A percentile compares a stretch with the other conserved stretches of the same genome.
Evolutionary conservation across 2,888 invertebrate species (phyloP).

Genomic region (Tetragonisca angustula): DNA sequence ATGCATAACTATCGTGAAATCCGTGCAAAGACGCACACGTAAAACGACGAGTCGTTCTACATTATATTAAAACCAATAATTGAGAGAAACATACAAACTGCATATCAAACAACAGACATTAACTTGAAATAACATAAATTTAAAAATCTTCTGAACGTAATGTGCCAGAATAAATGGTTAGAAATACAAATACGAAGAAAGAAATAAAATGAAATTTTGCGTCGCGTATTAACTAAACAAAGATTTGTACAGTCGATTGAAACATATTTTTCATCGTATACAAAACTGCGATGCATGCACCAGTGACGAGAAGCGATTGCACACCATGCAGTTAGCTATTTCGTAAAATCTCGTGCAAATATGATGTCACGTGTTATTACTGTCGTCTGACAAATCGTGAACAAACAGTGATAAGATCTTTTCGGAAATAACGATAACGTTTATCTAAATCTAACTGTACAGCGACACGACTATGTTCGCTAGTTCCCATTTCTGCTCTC

Average conservation of each 20-base stretch:
- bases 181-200: background rate
- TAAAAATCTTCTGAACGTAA: background rate
- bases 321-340: slow-evolving; percentile 28
- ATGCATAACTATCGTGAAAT: slow-evolving; percentile 38
- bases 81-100: background rate
- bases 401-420: slow-evolving; percentile 57
- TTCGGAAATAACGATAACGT: slow-evolving; percentile 57
- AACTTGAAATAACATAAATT: background rate
- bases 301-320: background rate
- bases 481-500: background rate
- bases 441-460: slow-evolving; percentile 52
- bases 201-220: background rate
- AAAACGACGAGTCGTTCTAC: background rate
- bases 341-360: slow-evolving; percentile 27
- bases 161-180: background rate
- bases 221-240: too few species aligned
- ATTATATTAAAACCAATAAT: background rate
- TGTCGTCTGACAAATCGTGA: slow-evolving; percentile 35
- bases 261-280: background rate
- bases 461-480: background rate
- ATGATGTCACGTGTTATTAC: slow-evolving; percentile 47
- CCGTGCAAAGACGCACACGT: slow-evolving; percentile 23
- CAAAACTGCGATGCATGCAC: slow-evolving; percentile 24
- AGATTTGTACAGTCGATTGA: too few species aligned
- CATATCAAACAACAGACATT: background rate